Evolutionary conservation across 2,113 vertebrate species (phyloP), one percentile per base, ranked within the genome.

Genomic region (Anhinga anhinga): DNA sequence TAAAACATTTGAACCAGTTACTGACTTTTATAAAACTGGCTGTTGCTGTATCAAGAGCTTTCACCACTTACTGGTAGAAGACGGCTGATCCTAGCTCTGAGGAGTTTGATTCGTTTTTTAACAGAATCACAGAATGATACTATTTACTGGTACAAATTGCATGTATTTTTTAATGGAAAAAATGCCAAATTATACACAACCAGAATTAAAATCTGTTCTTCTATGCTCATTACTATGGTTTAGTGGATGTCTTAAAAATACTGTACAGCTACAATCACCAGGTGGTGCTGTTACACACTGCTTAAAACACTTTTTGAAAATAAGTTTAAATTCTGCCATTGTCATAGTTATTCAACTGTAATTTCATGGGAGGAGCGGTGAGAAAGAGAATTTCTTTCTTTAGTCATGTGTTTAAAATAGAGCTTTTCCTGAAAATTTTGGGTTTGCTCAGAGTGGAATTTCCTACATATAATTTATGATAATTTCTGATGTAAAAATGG

Each of bases 221-320:
- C 18, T 52, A 0, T 53, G 42, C n/a, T 49, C 13, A 32, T 80
- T 36, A 6, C n/a, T 65, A 0, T 55, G 62, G 45, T 14, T 94
- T 70, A 7, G 47, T 29, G 38, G 52, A 20, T 47, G 11, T 50
- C n/a, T 85, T 77, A 44, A 74, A 38, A 94, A 61, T 66, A n/a
- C 11, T 17, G 5, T 58, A 4, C 10, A 17, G 36, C 30, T 78
- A 3, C 5, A 11, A 20, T 95, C 96, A 95, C 93, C 86, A 95
- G 97, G 79, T 96, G 95, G 96, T 95, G 97, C 97, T 94, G 62
- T 95, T 93, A 70, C 26, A 82, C 78, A 2, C 59, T 9, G 74
- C 58, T 94, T 56, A 7, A 45, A 86, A 59, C 40, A 9, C 4
- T 27, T 32, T 22, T 15, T 25, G 15, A 69, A 65, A 79, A 7